phyloP scores from a whole-genome alignment of 2,797 vertebrate species.

The Acanthurus tractus region DNA sequence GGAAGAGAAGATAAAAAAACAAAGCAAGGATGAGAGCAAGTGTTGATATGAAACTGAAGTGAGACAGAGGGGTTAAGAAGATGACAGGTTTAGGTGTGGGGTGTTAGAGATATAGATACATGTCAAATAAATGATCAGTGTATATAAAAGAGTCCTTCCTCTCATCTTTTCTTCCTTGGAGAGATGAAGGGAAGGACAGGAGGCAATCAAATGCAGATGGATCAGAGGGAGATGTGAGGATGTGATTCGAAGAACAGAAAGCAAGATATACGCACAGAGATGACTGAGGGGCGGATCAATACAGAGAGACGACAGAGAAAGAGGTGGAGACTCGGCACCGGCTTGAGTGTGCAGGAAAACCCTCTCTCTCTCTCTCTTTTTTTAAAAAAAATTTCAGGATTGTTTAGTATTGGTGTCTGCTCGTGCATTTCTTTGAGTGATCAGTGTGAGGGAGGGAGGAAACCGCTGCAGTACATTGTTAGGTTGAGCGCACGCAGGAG shows the following conservation, averaged over 20 bases:
- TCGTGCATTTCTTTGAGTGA: conserved; percentile 50
- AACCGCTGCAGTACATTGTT: conserved; percentile 85
- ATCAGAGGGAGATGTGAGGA: conserved; percentile 21
- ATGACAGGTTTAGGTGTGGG: conserved; percentile 12
- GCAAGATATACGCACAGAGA: conserved; percentile 51
- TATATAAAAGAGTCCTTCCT: conserved; percentile 34
- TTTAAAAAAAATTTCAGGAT: conserved; percentile 39
- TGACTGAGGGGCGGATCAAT: conserved; percentile 66
- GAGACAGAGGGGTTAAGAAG: conserved; percentile 10
- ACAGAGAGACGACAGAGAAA: conserved; percentile 59
- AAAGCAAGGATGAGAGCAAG: background rate
- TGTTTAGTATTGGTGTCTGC: conserved; percentile 61
- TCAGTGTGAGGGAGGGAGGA: conserved; percentile 64
- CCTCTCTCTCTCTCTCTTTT: conserved; percentile 46
- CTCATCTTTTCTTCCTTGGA: conserved; percentile 11
- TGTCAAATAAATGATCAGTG: conserved; percentile 41
- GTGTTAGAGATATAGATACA: conserved; percentile 30
- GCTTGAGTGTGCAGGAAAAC: conserved; percentile 72
- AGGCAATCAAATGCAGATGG: background rate
- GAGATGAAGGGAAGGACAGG: background rate
- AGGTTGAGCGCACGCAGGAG: conserved; percentile 76
- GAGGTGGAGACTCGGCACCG: conserved; percentile 66
- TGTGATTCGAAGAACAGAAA: conserved; percentile 40
- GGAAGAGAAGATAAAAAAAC: background rate
- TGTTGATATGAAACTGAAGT: conserved; percentile 12